Conservation (phyloP, 2,797 vertebrate species). For the Malacoraja senta region DNA sequence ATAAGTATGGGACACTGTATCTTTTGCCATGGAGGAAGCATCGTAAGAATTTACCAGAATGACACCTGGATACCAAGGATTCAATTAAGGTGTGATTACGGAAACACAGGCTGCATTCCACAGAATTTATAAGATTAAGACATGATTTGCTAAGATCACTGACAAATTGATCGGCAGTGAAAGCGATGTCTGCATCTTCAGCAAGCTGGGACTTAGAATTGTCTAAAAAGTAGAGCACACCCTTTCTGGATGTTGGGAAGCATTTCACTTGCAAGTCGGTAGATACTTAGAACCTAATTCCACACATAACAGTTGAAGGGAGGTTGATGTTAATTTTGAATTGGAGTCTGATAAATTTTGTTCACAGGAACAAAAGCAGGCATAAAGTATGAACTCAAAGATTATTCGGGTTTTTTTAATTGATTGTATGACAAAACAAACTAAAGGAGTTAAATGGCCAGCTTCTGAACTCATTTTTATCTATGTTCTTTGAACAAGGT, state of each 20-base stretch:
- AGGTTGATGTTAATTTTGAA: too few species aligned
- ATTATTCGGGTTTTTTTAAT: too few species aligned
- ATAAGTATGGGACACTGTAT: too few species aligned
- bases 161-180: too few species aligned
- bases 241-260: too few species aligned
- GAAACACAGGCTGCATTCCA: background rate
- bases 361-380: too few species aligned
- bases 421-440: too few species aligned
- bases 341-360: too few species aligned
- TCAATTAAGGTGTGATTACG: background rate
- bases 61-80: background rate
- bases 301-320: background rate
- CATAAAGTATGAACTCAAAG: too few species aligned
- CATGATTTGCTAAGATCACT: background rate
- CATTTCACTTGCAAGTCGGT: background rate
- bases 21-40: too few species aligned
- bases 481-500: background rate
- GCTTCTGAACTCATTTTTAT: background rate
- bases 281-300: background rate
- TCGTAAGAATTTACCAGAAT: background rate
- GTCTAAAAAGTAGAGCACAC: background rate
- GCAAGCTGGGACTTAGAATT: too few species aligned
- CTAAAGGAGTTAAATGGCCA: background rate
- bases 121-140: background rate
- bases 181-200: too few species aligned